Evolutionary conservation across 2,113 vertebrate species (phyloP).

Genomic region (Hemibagrus wyckioides): DNA sequence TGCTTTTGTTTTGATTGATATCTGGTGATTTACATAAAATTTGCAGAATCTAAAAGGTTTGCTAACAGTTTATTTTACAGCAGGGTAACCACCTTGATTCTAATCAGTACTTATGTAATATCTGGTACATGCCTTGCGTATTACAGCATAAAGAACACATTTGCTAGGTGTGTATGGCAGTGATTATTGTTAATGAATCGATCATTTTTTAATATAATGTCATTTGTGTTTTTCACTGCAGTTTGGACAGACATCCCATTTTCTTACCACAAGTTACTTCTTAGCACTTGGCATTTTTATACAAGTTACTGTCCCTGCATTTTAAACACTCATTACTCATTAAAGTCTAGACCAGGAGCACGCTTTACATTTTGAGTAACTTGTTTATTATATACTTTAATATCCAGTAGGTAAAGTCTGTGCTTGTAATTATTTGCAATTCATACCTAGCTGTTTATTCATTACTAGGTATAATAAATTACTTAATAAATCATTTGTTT

Average conservation of each 20-base stretch:
- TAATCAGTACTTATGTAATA: background rate
- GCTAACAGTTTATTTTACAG: background rate
- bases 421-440: background rate
- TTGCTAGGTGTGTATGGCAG: background rate
- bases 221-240: background rate
- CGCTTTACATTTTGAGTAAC: background rate
- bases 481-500: too few species aligned
- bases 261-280: background rate
- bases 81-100: background rate
- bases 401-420: background rate
- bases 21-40: too few species aligned
- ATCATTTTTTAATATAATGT: background rate
- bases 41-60: background rate
- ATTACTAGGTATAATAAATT: background rate
- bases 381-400: background rate
- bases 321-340: background rate
- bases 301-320: background rate
- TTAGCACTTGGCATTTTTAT: background rate
- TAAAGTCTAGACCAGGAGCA: background rate
- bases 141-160: background rate
- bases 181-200: background rate
- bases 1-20: conserved; percentile 6
- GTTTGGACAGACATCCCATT: background rate
- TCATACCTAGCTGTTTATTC: background rate
- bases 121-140: background rate